Evolutionary conservation across 2,113 vertebrate species (phyloP).

Genomic region (Silurus meridionalis): DNA sequence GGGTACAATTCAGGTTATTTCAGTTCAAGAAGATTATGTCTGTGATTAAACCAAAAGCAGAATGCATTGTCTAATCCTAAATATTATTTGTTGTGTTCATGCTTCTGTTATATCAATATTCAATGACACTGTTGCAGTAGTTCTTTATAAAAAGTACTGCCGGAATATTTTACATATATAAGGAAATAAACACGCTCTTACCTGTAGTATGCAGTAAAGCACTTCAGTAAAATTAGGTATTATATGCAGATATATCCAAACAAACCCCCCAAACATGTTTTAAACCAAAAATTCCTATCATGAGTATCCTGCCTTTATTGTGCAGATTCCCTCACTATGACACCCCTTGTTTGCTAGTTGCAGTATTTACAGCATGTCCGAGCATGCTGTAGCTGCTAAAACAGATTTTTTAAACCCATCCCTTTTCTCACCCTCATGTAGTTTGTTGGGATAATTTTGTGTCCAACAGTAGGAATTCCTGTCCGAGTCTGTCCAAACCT

Average conservation of each 20-base stretch:
- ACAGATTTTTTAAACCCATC: not conserved
- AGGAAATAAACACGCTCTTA: not conserved
- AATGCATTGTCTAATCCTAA: not conserved
- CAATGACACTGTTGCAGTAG: not conserved
- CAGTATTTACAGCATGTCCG: not conserved
- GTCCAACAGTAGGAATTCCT: slow-evolving; percentile 1
- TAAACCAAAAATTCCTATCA: too few relatives aligned
- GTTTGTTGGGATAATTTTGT: not conserved
- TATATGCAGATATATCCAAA: not conserved
- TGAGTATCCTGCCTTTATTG: not conserved
- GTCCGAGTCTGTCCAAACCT: not conserved
- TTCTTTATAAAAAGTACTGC: not conserved
- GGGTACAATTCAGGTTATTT: not conserved
- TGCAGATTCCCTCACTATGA: not conserved
- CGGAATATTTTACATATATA: not conserved
- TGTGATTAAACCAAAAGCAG: not conserved
- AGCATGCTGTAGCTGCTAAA: slow-evolving; percentile 44
- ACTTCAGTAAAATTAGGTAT: not conserved
- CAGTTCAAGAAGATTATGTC: not conserved
- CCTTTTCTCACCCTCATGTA: slow-evolving; percentile 4
- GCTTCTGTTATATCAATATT: not conserved
- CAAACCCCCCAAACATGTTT: too few relatives aligned
- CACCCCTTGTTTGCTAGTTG: not conserved
- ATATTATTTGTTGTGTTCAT: not conserved
- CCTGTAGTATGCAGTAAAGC: not conserved